Base-by-base conservation (phyloP, 2,797 vertebrate species). In the Acanthis flammea region DNA sequence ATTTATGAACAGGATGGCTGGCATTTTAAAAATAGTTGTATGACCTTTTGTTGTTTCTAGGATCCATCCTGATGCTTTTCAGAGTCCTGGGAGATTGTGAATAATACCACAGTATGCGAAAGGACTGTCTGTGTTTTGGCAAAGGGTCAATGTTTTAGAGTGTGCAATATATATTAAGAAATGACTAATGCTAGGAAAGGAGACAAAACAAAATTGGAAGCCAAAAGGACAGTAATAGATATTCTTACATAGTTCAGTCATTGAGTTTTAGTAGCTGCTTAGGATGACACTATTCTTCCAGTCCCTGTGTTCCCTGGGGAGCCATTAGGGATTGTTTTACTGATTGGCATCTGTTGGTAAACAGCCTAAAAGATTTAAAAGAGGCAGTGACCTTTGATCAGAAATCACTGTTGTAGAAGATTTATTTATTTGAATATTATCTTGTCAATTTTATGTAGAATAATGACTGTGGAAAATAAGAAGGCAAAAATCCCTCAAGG, bases 41-140 rank as follows among this genome's bases (percentile, higher is more conserved):
- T 96, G 96, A 96, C 87, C 91, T 96, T 97, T 96, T 95, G 47
- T 92, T 94, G 35, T 86, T 97, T 67, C 82, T 91, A 66, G 58
- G 68, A 93, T 94, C 67, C 37, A 45, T 94, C 67, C 67, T 87
- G 82, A 86, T 95, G 86, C n/a, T 83, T 94, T 94, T 71, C 62
- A 66, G 72, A 74, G 74, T 79, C 58, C 50, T 90, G 73, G 50
- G 87, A 94, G 79, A 81, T 73, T n/a, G 42, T 80, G 78, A 94
- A 83, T 93, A 88, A 94, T 91, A 90, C 77, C 53, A 33, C 18
- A 76, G 48, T 83, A 86, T 86, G 67, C 86, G 77, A 92, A 94
- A 94, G 65, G 81, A 51, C 53, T 78, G 50, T 60, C 92, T 91
- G 55, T 74, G 66, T 35, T 7, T 65, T 79, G 92, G 63, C 45